phyloP scores from a whole-genome alignment of 2,888 invertebrate genomes.

The Diaphora mendica region DNA sequence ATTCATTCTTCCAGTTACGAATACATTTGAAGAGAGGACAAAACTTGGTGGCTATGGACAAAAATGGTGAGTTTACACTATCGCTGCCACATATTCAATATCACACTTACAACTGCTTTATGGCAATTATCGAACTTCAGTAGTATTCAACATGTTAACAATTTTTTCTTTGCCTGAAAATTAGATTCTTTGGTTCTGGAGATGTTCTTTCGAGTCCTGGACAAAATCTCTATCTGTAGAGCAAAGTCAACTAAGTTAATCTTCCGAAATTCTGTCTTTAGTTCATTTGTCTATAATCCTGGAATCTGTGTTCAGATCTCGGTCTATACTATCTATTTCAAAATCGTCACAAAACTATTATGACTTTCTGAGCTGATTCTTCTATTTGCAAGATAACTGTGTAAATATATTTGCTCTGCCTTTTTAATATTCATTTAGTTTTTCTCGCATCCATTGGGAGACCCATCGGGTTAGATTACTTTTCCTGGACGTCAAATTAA shows the following conservation, averaged over 20 bases:
- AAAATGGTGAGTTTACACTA: slow-evolving; percentile 91
- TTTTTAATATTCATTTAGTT: neutral
- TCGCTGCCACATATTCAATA: slow-evolving; percentile 10
- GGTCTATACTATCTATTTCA: neutral
- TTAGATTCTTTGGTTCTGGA: neutral
- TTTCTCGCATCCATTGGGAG: neutral
- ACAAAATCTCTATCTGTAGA: neutral
- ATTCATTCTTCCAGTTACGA: slow-evolving; percentile 96
- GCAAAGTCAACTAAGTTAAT: neutral
- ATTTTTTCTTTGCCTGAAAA: neutral
- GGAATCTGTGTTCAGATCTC: neutral
- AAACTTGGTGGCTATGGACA: slow-evolving; percentile 97
- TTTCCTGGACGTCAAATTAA: neutral
- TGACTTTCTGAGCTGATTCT: neutral
- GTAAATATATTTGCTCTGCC: neutral
- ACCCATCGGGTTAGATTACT: neutral
- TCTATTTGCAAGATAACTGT: neutral
- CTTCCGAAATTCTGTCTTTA: neutral
- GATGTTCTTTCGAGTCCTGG: neutral
- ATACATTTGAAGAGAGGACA: slow-evolving; percentile 95
- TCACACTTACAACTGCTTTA: neutral
- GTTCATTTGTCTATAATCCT: neutral
- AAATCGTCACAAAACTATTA: neutral
- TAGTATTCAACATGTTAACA: neutral
- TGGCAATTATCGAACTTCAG: neutral